phyloP scores from a whole-genome alignment of 2,797 vertebrate species.

The Gephyroberyx darwinii region DNA sequence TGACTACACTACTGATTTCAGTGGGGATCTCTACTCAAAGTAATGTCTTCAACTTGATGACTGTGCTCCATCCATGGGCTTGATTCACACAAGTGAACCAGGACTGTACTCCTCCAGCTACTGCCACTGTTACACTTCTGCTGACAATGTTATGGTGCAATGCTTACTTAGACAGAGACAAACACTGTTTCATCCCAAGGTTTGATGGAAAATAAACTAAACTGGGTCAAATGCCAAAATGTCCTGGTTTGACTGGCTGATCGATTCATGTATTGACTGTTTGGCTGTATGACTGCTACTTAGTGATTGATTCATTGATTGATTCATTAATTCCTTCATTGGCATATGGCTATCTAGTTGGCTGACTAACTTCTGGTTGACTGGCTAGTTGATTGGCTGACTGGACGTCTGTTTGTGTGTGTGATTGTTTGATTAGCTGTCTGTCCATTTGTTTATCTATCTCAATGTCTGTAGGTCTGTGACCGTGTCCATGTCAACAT shows the following conservation, averaged over 20 bases:
- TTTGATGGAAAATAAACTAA: conserved; percentile 66
- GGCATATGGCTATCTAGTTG: background rate
- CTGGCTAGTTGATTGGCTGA: no score
- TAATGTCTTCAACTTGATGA: conserved; percentile 24
- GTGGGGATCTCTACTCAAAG: conserved; percentile 25
- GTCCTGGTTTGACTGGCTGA: background rate
- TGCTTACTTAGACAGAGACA: conserved; percentile 53
- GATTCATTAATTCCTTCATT: background rate
- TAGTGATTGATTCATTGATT: background rate
- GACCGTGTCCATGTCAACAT: no score
- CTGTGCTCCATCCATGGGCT: conserved; percentile 2
- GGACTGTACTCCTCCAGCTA: conserved; percentile 43
- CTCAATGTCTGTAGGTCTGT: background rate
- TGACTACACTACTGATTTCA: conserved; percentile 21
- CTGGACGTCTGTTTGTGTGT: no score
- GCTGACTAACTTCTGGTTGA: no score
- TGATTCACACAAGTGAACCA: conserved; percentile 41
- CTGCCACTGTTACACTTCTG: conserved; percentile 39
- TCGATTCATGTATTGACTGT: background rate
- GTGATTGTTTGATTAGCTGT: background rate
- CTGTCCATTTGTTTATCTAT: background rate
- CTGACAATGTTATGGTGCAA: conserved; percentile 15
- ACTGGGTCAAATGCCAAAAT: conserved; percentile 45
- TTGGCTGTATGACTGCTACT: background rate
- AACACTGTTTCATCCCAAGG: conserved; percentile 50